phyloP scores from a whole-genome alignment of 1,140 invertebrate species.

The Hyphantria cunea region DNA sequence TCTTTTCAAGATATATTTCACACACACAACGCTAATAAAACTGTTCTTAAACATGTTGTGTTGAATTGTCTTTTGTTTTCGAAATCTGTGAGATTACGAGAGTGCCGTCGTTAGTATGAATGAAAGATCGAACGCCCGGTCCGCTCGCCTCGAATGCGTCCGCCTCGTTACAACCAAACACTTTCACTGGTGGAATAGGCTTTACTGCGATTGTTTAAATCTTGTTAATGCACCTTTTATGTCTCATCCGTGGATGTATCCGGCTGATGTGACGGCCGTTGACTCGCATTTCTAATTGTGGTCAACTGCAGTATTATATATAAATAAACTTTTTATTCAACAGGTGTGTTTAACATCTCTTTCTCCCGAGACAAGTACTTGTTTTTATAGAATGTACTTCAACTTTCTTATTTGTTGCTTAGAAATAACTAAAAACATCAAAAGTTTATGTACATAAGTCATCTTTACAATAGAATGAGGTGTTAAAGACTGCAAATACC shows the following conservation, averaged over 20 bases:
- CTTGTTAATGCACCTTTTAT: constrained; percentile 51
- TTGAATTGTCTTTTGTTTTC: constrained; percentile 15
- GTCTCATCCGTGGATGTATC: constrained; percentile 48
- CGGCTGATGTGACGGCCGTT: constrained; percentile 47
- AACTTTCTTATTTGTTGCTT: too few relatives aligned
- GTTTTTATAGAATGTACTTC: too few relatives aligned
- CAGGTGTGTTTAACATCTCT: constrained; percentile 14
- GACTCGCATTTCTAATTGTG: constrained; percentile 50
- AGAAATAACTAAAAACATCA: too few relatives aligned
- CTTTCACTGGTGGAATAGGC: constrained; percentile 58
- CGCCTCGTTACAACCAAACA: constrained; percentile 20
- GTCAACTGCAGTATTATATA: constrained; percentile 25
- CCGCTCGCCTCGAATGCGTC: constrained; percentile 9
- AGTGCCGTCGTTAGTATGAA: constrained; percentile 7
- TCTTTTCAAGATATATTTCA: too few relatives aligned
- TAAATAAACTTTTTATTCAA: constrained; percentile 23
- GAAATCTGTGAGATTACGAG: constrained; percentile 21
- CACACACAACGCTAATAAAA: neutral
- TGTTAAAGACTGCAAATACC: too few relatives aligned
- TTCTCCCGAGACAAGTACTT: neutral
- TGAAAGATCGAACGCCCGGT: constrained; percentile 14
- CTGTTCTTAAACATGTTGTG: too few relatives aligned
- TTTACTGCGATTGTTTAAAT: constrained; percentile 52
- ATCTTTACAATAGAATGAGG: too few relatives aligned
- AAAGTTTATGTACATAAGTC: too few relatives aligned